Conservation (phyloP, 1,140 invertebrate genomes). For the Homarus americanus region DNA sequence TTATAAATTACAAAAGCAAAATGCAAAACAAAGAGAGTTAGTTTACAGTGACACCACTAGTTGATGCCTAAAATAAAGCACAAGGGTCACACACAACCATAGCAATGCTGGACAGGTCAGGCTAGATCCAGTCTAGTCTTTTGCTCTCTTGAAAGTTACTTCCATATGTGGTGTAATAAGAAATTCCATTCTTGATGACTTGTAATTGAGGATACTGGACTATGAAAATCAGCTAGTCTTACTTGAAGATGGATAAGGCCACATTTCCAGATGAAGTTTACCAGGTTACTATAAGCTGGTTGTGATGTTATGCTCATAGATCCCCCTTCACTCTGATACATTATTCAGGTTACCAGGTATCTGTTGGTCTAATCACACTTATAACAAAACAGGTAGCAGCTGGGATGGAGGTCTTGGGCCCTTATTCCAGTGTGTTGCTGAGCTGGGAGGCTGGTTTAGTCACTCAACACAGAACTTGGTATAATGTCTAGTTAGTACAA, state of each 20-base stretch:
- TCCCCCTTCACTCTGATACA: background rate
- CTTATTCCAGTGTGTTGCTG: background rate
- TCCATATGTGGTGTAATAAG: background rate
- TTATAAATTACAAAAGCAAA: background rate
- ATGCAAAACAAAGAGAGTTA: background rate
- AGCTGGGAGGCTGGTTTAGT: background rate
- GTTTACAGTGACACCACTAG: slow-evolving; percentile 1
- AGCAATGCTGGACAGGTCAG: background rate
- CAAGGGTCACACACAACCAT: background rate
- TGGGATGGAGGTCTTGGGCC: background rate
- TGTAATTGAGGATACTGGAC: background rate
- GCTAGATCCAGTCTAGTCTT: background rate
- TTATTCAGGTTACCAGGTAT: background rate
- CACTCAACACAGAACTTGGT: background rate
- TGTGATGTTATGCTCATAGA: background rate
- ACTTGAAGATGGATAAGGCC: background rate
- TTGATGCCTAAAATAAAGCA: background rate
- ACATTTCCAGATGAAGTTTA: background rate
- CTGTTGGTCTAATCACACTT: background rate
- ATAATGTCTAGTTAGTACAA: background rate
- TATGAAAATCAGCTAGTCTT: background rate
- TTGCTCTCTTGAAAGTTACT: background rate
- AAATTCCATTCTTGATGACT: background rate
- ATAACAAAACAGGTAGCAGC: background rate
- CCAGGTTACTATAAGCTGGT: background rate